A percentile compares a stretch with the other conserved stretches of the same genome.
These are phyloP conservation scores for Elegia similella DNA, from an alignment of 2,888 invertebrate genomes.

Conservation along the genomic window DNA sequence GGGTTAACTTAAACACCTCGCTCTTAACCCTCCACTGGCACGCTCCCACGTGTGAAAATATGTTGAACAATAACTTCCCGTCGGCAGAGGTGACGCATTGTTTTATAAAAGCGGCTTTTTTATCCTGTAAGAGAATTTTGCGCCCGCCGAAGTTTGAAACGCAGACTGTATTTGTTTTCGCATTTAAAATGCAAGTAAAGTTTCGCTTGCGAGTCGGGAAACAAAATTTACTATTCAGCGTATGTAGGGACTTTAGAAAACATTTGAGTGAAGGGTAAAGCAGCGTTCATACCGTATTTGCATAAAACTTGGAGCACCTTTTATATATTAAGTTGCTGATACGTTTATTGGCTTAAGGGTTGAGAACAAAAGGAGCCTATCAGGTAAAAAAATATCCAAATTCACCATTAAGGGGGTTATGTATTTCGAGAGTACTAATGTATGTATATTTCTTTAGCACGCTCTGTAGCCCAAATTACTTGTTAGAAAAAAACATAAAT, in stretches of 20 bases:
- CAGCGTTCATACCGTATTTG: slow-evolving; percentile 11
- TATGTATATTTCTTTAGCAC: too few species aligned
- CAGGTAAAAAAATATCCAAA: too few species aligned
- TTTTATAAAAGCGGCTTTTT: slow-evolving; percentile 17
- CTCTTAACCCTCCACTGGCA: slow-evolving; percentile 36
- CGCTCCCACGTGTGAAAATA: slow-evolving; percentile 27
- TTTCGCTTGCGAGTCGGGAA: slow-evolving; percentile 30
- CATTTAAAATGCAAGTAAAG: slow-evolving; percentile 20
- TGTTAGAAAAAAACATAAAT: too few species aligned
- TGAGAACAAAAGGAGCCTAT: too few species aligned
- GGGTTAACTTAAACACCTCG: slow-evolving; percentile 44
- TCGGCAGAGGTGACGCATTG: slow-evolving; percentile 19
- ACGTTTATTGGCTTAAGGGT: too few species aligned
- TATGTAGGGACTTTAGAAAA: slow-evolving; percentile 4
- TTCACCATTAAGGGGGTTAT: too few species aligned
- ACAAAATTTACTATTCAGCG: slow-evolving; percentile 23
- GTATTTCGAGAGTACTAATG: too few species aligned
- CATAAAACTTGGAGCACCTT: slow-evolving; percentile 10
- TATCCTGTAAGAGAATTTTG: neutral
- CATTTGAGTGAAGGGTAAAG: slow-evolving; percentile 5
- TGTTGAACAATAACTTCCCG: slow-evolving; percentile 35
- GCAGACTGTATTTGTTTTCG: slow-evolving; percentile 16
- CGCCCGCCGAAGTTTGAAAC: slow-evolving; percentile 14
- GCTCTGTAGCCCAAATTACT: too few species aligned
- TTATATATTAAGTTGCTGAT: too few species aligned